phyloP scores from a whole-genome alignment of 2,113 vertebrate species.

The Trematocara zebra region DNA sequence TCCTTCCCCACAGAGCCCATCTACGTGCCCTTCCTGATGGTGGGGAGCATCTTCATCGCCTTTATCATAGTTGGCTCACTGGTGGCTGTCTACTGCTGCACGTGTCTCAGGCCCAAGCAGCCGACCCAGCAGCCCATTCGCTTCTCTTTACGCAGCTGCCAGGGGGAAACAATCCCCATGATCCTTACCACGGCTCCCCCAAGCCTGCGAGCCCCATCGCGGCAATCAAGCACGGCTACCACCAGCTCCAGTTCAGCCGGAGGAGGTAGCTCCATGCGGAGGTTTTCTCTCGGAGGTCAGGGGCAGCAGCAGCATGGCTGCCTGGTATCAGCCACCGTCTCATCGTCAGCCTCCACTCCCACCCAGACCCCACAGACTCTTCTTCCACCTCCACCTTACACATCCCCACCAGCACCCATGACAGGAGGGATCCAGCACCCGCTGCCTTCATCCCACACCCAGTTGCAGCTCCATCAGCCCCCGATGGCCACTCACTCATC shows the following conservation, averaged over 20 bases:
- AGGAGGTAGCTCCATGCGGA: slow-evolving; percentile 77
- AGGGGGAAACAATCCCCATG: slow-evolving; percentile 97
- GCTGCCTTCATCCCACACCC: slow-evolving; percentile 39
- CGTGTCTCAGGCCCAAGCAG: slow-evolving; percentile 91
- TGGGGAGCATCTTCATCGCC: slow-evolving; percentile 94
- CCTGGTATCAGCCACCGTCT: slow-evolving; percentile 66
- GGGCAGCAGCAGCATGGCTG: slow-evolving; percentile 72
- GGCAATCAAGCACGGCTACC: slow-evolving; percentile 90
- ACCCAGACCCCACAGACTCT: slow-evolving; percentile 53
- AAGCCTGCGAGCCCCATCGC: slow-evolving; percentile 82
- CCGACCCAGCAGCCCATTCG: slow-evolving; percentile 85
- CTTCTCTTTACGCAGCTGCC: slow-evolving; percentile 89
- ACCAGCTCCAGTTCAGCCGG: slow-evolving; percentile 88
- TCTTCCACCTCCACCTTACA: slow-evolving; percentile 77
- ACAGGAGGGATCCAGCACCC: slow-evolving; percentile 56
- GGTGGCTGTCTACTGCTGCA: slow-evolving; percentile 95
- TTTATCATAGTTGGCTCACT: slow-evolving; percentile 92
- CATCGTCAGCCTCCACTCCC: slow-evolving; percentile 53
- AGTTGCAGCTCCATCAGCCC: slow-evolving; percentile 72
- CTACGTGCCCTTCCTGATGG: slow-evolving; percentile 95
- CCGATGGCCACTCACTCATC: slow-evolving; percentile 64
- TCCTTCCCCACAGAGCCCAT: slow-evolving; percentile 80
- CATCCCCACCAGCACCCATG: slow-evolving; percentile 69
- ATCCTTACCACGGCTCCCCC: slow-evolving; percentile 83
- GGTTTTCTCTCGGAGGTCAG: slow-evolving; percentile 82